Percentiles rank a stretch among this genome's conserved stretches.
Evolutionary conservation across 2,797 vertebrate genomes (phyloP).

Genomic region (Gorsachius magnificus): DNA sequence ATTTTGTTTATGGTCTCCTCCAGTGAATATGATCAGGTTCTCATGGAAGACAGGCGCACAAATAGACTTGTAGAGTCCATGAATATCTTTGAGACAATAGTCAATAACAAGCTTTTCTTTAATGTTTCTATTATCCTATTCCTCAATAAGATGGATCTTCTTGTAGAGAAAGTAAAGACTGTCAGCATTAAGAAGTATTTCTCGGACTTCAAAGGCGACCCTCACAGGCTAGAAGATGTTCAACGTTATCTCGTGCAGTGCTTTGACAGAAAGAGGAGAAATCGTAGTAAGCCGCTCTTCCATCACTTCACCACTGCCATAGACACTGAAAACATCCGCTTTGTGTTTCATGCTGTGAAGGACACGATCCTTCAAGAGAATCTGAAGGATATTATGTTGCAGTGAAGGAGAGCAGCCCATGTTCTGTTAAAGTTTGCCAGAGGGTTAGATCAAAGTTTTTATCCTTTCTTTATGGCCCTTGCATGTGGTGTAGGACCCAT

Average conservation of each 20-base stretch:
- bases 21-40: constrained; percentile 93
- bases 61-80: constrained; percentile 95
- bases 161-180: constrained; percentile 90
- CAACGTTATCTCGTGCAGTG: constrained; percentile 93
- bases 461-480: constrained; percentile 31
- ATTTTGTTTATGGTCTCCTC: constrained; percentile 98
- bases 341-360: constrained; percentile 96
- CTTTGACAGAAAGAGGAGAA: constrained; percentile 92
- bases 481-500: constrained; percentile 8
- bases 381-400: constrained; percentile 96
- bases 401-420: constrained; percentile 76
- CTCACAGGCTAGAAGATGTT: constrained; percentile 89
- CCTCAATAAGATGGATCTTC: constrained; percentile 97
- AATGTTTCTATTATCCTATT: constrained; percentile 97
- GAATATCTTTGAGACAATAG: constrained; percentile 99
- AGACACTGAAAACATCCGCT: constrained; percentile 97
- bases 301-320: constrained; percentile 98
- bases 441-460: constrained; percentile 1
- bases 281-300: constrained; percentile 91
- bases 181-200: constrained; percentile 94
- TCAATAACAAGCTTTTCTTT: constrained; percentile 98
- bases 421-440: background rate
- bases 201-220: constrained; percentile 90
- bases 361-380: constrained; percentile 98
- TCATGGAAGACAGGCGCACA: constrained; percentile 96